These are phyloP conservation scores for Anadara kagoshimensis DNA, from an alignment of 1,140 invertebrate species.

Conservation along the genomic window DNA sequence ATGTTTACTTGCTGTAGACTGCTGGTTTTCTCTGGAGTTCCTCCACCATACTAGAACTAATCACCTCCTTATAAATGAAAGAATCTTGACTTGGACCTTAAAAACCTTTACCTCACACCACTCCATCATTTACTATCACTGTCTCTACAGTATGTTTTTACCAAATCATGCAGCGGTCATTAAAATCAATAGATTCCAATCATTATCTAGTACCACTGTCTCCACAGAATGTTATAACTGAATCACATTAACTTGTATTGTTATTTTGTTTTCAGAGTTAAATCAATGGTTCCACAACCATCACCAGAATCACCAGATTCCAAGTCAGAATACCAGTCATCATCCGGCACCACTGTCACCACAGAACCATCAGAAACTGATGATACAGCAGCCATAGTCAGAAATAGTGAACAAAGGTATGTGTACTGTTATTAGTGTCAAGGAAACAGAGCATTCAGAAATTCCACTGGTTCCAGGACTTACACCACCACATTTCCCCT, in stretches of 20 bases:
- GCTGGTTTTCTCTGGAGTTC: too few relatives aligned
- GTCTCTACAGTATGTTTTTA: too few relatives aligned
- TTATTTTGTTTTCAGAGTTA: constrained; percentile 1
- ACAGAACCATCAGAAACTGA: constrained; percentile 25
- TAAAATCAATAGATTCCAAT: too few relatives aligned
- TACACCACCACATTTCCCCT: too few relatives aligned
- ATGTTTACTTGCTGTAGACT: too few relatives aligned
- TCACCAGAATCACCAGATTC: constrained; percentile 33
- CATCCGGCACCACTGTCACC: constrained; percentile 32
- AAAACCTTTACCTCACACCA: too few relatives aligned
- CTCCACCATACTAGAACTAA: too few relatives aligned
- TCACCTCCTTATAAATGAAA: too few relatives aligned
- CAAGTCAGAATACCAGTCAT: constrained; percentile 33
- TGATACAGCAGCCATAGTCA: constrained; percentile 19
- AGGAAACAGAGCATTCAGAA: neutral
- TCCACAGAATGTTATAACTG: neutral
- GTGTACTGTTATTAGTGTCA: neutral
- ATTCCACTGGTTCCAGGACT: neutral
- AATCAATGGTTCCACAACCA: constrained; percentile 2
- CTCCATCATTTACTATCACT: too few relatives aligned
- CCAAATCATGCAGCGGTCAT: too few relatives aligned
- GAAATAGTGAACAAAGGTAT: constrained; percentile 22
- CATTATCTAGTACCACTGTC: too few relatives aligned
- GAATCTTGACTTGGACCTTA: too few relatives aligned
- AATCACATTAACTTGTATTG: neutral